Evolutionary conservation across 35 echinoderm and acorn worm species (phyloP).

Genomic region (Heliocidaris tuberculata): DNA sequence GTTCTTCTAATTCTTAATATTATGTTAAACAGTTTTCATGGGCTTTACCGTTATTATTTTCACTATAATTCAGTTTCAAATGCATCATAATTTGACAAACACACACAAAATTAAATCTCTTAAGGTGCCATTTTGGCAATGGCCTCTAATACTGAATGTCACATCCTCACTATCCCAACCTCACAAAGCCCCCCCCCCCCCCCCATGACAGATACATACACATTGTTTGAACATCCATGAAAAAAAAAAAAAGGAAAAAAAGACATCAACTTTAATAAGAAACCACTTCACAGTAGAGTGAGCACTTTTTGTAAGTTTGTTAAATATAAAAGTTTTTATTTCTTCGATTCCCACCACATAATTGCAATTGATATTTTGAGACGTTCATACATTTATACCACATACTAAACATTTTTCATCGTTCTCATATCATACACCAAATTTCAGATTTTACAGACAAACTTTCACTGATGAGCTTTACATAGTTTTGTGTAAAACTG

Average conservation of each 20-base stretch:
- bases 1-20: too few relatives aligned
- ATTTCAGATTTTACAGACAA: not conserved
- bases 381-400: not conserved
- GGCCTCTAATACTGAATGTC: too few relatives aligned
- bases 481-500: not conserved
- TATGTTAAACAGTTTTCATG: too few relatives aligned
- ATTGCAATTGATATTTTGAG: not conserved
- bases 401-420: not conserved
- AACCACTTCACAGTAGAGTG: not conserved
- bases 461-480: not conserved
- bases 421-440: not conserved
- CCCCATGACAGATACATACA: too few relatives aligned
- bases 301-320: not conserved
- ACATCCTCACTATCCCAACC: too few relatives aligned
- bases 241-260: not conserved
- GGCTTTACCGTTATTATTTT: too few relatives aligned
- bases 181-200: too few relatives aligned
- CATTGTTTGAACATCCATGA: too few relatives aligned
- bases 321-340: slow-evolving; percentile 5
- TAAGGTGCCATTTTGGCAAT: too few relatives aligned
- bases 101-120: too few relatives aligned
- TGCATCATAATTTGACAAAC: too few relatives aligned
- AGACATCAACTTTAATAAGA: not conserved
- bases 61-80: too few relatives aligned
- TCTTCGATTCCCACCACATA: slow-evolving; percentile 6